Conservation (phyloP, 2,797 vertebrate species). For the Enteromius fasciolatus region DNA sequence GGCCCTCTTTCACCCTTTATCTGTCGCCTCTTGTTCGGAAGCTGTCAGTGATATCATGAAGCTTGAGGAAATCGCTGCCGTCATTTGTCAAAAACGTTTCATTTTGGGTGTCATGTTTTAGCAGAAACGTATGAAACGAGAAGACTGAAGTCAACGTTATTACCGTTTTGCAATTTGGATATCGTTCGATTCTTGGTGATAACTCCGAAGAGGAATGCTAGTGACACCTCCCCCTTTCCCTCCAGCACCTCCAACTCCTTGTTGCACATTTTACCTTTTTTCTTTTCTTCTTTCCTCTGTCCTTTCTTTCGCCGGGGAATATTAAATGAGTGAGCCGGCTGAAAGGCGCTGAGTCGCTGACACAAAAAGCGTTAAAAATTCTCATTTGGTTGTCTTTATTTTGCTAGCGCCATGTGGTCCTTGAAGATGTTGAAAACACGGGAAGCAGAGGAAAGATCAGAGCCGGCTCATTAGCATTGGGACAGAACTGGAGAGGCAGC, state of each 20-base stretch:
- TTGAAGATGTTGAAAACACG: constrained; percentile 99
- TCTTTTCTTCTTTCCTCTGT: constrained; percentile 60
- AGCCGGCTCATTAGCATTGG: constrained; percentile 96
- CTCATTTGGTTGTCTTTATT: constrained; percentile 99
- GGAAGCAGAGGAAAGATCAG: constrained; percentile 98
- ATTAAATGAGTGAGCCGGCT: constrained; percentile 87
- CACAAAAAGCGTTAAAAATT: constrained; percentile 96
- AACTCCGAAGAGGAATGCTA: constrained; percentile 38
- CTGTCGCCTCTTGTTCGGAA: constrained; percentile 84
- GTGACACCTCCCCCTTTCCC: constrained; percentile 40
- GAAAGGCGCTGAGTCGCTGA: constrained; percentile 84
- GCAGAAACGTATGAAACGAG: background rate
- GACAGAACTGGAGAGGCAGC: constrained; percentile 94
- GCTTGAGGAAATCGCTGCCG: constrained; percentile 40
- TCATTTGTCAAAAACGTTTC: background rate
- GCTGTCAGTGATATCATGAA: constrained; percentile 90
- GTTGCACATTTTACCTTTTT: constrained; percentile 65
- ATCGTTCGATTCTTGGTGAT: constrained; percentile 33
- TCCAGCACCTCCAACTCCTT: constrained; percentile 65
- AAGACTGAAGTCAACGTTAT: background rate
- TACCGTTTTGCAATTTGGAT: constrained; percentile 28
- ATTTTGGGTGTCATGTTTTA: background rate
- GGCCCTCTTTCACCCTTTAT: constrained; percentile 88
- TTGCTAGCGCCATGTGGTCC: constrained; percentile 97
- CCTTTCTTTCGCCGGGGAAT: constrained; percentile 84